These are phyloP conservation scores for Sparus aurata DNA, from an alignment of 2,797 vertebrate species.

Conservation along the genomic window DNA sequence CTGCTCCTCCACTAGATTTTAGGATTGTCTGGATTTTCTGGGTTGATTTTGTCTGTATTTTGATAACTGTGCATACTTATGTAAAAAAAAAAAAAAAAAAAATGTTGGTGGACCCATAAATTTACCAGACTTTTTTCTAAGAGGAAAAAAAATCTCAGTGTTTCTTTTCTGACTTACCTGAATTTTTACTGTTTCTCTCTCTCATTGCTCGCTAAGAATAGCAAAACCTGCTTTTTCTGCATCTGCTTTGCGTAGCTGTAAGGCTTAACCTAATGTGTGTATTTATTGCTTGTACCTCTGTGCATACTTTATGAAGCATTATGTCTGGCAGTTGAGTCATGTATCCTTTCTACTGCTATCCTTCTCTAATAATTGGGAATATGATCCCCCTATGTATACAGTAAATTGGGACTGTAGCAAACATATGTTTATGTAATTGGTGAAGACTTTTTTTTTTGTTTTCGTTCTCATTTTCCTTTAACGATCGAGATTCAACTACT, in stretches of 20 bases:
- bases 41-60: conserved; percentile 99
- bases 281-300: conserved; percentile 99
- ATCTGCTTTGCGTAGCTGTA: conserved; percentile 99
- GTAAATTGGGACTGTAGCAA: conserved; percentile 99
- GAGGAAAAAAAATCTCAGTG: conserved; percentile 93
- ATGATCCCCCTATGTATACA: conserved; percentile 99
- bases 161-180: conserved; percentile 99
- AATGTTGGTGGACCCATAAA: conserved; percentile 99
- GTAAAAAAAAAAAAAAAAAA: conserved; percentile 88
- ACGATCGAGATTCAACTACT: conserved; percentile 93
- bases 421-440: conserved; percentile 99
- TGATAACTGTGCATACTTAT: conserved; percentile 99
- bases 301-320: conserved; percentile 99
- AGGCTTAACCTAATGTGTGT: conserved; percentile 99
- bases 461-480: conserved; percentile 92
- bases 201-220: conserved; percentile 99
- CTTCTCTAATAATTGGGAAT: conserved; percentile 97
- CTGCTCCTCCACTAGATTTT: conserved; percentile 99
- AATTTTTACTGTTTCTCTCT: conserved; percentile 99
- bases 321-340: conserved; percentile 99
- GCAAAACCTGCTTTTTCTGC: conserved; percentile 99
- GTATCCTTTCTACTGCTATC: conserved; percentile 99
- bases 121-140: conserved; percentile 99
- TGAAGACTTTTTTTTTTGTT: conserved; percentile 93
- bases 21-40: conserved; percentile 99